Percentiles rank a stretch among this genome's conserved stretches.
phyloP scores from a whole-genome alignment of 1,140 invertebrate species.

The Bombus difficillimus region DNA sequence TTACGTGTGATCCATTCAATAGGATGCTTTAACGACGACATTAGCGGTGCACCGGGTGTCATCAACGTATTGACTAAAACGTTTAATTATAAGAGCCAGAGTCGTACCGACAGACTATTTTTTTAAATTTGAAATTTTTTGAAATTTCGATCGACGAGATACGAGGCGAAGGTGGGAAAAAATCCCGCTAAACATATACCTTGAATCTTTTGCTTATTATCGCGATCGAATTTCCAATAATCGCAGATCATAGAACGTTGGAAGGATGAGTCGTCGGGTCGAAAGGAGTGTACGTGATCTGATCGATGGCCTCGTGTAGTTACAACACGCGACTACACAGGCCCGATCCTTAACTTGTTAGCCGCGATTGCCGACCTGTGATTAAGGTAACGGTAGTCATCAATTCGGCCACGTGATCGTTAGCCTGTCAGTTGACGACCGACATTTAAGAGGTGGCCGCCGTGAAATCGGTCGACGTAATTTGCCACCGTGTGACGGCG shows the following conservation, averaged over 20 bases:
- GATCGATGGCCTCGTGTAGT: slow-evolving; percentile 60
- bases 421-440: slow-evolving; percentile 70
- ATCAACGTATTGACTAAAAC: neutral
- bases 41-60: slow-evolving; percentile 53
- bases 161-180: too few relatives aligned
- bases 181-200: too few relatives aligned
- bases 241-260: neutral
- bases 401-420: slow-evolving; percentile 71
- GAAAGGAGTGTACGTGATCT: neutral
- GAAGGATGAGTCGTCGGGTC: neutral
- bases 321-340: slow-evolving; percentile 64
- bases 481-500: slow-evolving; percentile 69
- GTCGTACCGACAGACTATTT: too few relatives aligned
- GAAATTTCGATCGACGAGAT: neutral
- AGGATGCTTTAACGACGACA: slow-evolving; percentile 56
- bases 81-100: too few relatives aligned
- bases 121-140: neutral
- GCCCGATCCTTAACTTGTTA: slow-evolving; percentile 68
- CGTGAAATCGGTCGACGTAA: slow-evolving; percentile 70
- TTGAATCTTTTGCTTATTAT: neutral
- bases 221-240: neutral
- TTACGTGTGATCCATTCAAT: slow-evolving; percentile 46
- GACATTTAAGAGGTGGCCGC: slow-evolving; percentile 68
- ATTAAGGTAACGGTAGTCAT: slow-evolving; percentile 74
- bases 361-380: slow-evolving; percentile 69